A percentile compares a stretch with the other conserved stretches of the same genome.
phyloP scores from a whole-genome alignment of 1,140 invertebrate species.

The Camponotus floridanus region DNA sequence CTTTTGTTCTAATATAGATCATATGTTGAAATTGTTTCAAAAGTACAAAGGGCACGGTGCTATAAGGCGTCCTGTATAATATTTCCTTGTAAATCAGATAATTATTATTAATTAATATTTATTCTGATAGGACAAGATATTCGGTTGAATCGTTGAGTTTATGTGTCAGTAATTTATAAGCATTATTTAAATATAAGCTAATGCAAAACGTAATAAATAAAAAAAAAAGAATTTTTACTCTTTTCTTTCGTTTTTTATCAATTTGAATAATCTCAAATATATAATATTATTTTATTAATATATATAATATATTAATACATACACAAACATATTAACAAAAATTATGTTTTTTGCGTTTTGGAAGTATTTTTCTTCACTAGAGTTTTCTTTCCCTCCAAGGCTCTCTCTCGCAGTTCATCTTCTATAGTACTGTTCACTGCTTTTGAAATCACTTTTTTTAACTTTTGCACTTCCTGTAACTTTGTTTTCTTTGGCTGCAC shows the following conservation, averaged over 20 bases:
- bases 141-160: background rate
- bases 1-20: background rate
- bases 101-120: slow-evolving; percentile 48
- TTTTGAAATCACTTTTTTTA: slow-evolving; percentile 89
- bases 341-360: slow-evolving; percentile 47
- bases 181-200: slow-evolving; percentile 8
- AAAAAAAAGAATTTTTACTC: background rate
- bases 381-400: slow-evolving; percentile 85
- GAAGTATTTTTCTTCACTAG: slow-evolving; percentile 79
- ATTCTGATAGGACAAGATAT: slow-evolving; percentile 19
- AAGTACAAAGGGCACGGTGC: slow-evolving; percentile 22
- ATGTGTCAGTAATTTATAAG: slow-evolving; percentile 38
- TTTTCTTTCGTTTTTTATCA: background rate
- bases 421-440: slow-evolving; percentile 88
- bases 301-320: slow-evolving; percentile 20
- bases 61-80: slow-evolving; percentile 52
- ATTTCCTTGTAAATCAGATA: slow-evolving; percentile 61
- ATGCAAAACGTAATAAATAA: slow-evolving; percentile 17
- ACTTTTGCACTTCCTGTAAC: slow-evolving; percentile 87
- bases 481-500: slow-evolving; percentile 88
- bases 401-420: slow-evolving; percentile 87
- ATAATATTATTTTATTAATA: background rate
- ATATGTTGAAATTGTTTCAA: background rate
- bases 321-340: background rate
- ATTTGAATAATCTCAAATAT: background rate